Percentiles rank a stretch among this genome's conserved stretches.
Conservation (phyloP, 2,888 invertebrate species). For the Apomyelois bistriatella region DNA sequence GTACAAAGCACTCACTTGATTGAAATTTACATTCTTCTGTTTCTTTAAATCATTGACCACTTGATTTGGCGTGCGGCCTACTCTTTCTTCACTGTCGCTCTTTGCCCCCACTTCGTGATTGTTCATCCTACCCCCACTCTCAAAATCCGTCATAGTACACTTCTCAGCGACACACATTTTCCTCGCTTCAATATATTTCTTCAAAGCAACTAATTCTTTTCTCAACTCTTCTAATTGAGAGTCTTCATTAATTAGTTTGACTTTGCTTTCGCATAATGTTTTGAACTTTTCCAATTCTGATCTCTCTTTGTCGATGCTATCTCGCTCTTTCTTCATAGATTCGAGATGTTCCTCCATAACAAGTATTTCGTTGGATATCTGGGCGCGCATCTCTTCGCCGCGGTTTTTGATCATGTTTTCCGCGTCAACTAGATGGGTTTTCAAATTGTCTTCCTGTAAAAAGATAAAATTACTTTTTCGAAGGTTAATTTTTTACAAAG, state of each 20-base stretch:
- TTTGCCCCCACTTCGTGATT: slow-evolving; percentile 14
- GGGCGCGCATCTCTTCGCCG: slow-evolving; percentile 58
- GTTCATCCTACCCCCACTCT: slow-evolving; percentile 17
- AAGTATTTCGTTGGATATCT: slow-evolving; percentile 53
- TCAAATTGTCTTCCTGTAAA: slow-evolving; percentile 54
- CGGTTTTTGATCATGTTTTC: slow-evolving; percentile 45
- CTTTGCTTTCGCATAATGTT: slow-evolving; percentile 22
- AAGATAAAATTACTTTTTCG: too few species aligned
- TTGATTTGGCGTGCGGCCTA: slow-evolving; percentile 38
- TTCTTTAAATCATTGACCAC: slow-evolving; percentile 65
- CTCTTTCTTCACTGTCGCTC: slow-evolving; percentile 29
- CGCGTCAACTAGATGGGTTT: slow-evolving; percentile 50
- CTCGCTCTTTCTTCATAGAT: slow-evolving; percentile 52
- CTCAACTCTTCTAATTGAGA: slow-evolving; percentile 46
- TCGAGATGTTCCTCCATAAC: slow-evolving; percentile 49
- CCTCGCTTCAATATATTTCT: slow-evolving; percentile 42
- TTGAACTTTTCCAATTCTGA: slow-evolving; percentile 37
- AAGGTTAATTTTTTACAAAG: too few species aligned
- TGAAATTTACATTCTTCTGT: slow-evolving; percentile 62
- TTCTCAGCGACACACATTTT: slow-evolving; percentile 44
- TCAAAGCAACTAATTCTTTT: slow-evolving; percentile 46
- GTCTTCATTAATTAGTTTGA: slow-evolving; percentile 24
- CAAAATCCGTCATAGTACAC: slow-evolving; percentile 42
- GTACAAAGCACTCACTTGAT: slow-evolving; percentile 48
- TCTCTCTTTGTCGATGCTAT: slow-evolving; percentile 49